Evolutionary conservation across 2,797 vertebrate genomes (phyloP).

Genomic region (Dryobates pubescens): DNA sequence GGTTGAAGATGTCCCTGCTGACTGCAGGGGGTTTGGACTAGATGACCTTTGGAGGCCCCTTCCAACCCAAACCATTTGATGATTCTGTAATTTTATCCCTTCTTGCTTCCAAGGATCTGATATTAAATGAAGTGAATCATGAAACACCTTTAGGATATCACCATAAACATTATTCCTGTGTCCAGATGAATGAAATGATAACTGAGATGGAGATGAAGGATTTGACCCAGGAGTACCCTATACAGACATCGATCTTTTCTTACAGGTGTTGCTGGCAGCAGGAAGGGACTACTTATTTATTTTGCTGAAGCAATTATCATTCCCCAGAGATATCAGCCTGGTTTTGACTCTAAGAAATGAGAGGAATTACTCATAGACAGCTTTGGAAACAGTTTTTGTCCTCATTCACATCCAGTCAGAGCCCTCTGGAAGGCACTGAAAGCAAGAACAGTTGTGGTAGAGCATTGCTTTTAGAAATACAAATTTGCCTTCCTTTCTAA

Average conservation of each 20-base stretch:
- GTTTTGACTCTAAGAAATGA: background rate
- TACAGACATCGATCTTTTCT: background rate
- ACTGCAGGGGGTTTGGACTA: too few relatives aligned
- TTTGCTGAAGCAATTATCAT: background rate
- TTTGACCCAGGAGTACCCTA: background rate
- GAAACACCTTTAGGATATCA: background rate
- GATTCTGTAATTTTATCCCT: background rate
- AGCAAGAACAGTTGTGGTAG: background rate
- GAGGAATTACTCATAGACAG: background rate
- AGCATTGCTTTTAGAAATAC: rapidly evolving
- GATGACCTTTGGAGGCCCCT: too few relatives aligned
- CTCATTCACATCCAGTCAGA: background rate
- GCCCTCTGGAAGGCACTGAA: background rate
- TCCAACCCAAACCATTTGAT: too few relatives aligned
- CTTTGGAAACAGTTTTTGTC: background rate
- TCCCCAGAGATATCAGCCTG: background rate
- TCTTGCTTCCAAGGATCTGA: background rate
- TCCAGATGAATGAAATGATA: background rate
- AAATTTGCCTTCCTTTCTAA: background rate
- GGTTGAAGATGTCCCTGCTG: too few relatives aligned
- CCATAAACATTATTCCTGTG: background rate
- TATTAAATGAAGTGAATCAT: background rate
- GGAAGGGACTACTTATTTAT: background rate
- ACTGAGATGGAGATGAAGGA: background rate
- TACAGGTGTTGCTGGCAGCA: background rate